Base-by-base conservation (phyloP, 2,888 invertebrate species). In the Aporophyla nigra region DNA sequence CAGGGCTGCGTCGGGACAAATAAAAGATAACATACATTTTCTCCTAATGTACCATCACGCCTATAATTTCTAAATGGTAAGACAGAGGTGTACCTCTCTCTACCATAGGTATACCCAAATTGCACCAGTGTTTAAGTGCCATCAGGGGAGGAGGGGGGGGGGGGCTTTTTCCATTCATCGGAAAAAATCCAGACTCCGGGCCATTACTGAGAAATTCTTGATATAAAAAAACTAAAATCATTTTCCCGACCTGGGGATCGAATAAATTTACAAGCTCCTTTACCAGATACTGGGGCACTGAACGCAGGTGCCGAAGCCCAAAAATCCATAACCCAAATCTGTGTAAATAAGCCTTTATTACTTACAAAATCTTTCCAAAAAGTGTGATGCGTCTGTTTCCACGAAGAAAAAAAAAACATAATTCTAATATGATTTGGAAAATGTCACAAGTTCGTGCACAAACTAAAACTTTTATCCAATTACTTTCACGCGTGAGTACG, bases 371-470 rank as follows among this genome's bases (percentile, higher is more conserved):
- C 0, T 14, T 27, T 43, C 27, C 5, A 33, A 49, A 58, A 49
- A 4, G 5, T 63, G 53, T 59, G 65, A 71, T 78, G 78, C 73
- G 84, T 78, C 56, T 33, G 83, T 86, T 86, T 86, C 87, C 76
- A 86, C 83, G 16, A 65, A 61, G 24, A 2, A 33, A 65, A 68
- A 59, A 46, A n/a, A 46, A 67, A 56, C 61, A 66, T 68, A 71
- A 72, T 77, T 76, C 12, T 72, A 80, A 76, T 40, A 76, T 63
- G 40, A 68, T 74, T 86, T 74, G 43, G 27, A 78, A n/a, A 74
- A 75, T 68, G 78, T 78, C 84, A 74, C 84, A 68, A 78, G 66
- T 75, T 76, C 56, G 58, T 74, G 67, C 72, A 76, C 74, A 71
- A 76, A 78, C 46, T 76, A 58, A 66, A 76, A 63, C 59, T 73